A percentile compares a stretch with the other conserved stretches of the same genome.
Evolutionary conservation across 2,113 vertebrate species (phyloP).

Genomic region (Lophochroa leadbeateri): DNA sequence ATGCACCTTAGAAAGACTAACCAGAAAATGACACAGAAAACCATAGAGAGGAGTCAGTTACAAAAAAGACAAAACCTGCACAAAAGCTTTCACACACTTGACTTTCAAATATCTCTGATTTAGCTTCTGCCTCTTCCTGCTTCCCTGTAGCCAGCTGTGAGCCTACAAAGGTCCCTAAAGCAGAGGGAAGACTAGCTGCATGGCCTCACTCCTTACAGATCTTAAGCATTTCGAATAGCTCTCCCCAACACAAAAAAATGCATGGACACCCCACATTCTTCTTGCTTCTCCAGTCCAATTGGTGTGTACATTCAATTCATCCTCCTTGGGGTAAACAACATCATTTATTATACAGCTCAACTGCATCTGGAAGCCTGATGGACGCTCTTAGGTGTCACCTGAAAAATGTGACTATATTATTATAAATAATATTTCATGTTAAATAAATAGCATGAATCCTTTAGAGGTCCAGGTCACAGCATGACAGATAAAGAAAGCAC

Average conservation of each 20-base stretch:
- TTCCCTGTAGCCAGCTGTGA: background rate
- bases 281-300: background rate
- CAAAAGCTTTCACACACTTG: background rate
- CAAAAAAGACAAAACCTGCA: background rate
- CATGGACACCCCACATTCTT: fast-evolving
- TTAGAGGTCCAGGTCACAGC: fast-evolving
- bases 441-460: background rate
- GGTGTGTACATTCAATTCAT: background rate
- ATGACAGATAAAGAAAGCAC: background rate
- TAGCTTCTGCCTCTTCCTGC: background rate
- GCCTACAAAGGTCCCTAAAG: background rate
- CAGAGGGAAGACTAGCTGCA: background rate
- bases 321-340: background rate
- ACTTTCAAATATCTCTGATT: background rate
- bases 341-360: background rate
- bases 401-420: background rate
- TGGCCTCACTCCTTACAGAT: background rate
- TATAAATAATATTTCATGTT: background rate
- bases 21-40: background rate
- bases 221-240: background rate
- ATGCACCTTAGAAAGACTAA: background rate
- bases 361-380: background rate
- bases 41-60: background rate
- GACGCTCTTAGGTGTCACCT: background rate
- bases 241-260: background rate